Conservation (phyloP, 2,113 vertebrate genomes). For the Potamarius usumacintae region DNA sequence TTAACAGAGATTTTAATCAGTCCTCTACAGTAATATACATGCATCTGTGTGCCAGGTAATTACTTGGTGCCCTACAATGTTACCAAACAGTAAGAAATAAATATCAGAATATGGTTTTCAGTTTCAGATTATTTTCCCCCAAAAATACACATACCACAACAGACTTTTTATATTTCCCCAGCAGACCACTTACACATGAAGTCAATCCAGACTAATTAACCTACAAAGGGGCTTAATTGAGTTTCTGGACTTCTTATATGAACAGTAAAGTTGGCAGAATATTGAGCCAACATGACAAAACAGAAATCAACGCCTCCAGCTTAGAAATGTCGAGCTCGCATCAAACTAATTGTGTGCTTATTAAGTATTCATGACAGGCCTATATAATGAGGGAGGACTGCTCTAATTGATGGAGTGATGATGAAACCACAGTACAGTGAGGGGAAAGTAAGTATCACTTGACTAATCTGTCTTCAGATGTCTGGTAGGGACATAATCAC, state of each 20-base stretch:
- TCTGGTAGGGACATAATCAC: neutral
- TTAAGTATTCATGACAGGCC: neutral
- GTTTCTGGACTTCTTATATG: slow-evolving; percentile 3
- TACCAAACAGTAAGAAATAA: neutral
- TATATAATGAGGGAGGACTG: neutral
- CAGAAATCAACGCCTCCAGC: slow-evolving; percentile 41
- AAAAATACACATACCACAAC: too few species aligned
- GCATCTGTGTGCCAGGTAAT: neutral
- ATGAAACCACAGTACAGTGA: neutral
- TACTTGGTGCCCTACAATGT: neutral
- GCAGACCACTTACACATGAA: slow-evolving; percentile 44
- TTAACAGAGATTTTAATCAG: slow-evolving; percentile 39
- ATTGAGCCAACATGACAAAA: slow-evolving; percentile 10
- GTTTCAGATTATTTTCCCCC: neutral
- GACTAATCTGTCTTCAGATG: neutral
- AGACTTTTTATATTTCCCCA: neutral
- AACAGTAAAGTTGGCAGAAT: slow-evolving; percentile 42
- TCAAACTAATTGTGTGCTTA: slow-evolving; percentile 13
- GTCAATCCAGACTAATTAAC: slow-evolving; percentile 45
- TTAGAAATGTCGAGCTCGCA: slow-evolving; percentile 44
- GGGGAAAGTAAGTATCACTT: neutral
- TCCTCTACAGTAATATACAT: neutral
- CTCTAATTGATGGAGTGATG: neutral
- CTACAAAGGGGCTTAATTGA: slow-evolving; percentile 15
- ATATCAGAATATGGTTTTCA: neutral